Conservation (phyloP, 2,888 invertebrate genomes). For the Apodemia hepburni region DNA sequence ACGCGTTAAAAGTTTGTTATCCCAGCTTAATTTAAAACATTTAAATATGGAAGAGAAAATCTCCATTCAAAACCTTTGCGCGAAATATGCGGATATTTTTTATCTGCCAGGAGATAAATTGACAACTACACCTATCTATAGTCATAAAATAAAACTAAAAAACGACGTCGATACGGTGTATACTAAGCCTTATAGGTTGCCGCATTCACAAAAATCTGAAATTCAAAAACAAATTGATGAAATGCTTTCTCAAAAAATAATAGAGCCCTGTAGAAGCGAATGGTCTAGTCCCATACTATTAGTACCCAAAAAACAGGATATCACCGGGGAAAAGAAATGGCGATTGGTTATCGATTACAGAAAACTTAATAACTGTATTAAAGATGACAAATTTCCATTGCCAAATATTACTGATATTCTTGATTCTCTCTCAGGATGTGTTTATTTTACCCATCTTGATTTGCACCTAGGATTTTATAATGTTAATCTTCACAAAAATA, state of each 20-base stretch:
- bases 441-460: background rate
- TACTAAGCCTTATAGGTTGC: too few species aligned
- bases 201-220: too few species aligned
- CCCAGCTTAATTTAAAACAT: constrained; percentile 16
- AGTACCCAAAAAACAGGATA: too few species aligned
- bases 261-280: too few species aligned
- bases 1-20: background rate
- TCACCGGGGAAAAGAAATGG: background rate
- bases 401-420: background rate
- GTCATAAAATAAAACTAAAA: constrained; percentile 3
- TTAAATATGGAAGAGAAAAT: constrained; percentile 19
- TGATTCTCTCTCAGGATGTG: constrained; percentile 7
- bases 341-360: background rate
- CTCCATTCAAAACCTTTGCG: constrained; percentile 23
- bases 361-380: background rate
- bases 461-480: background rate
- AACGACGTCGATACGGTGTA: background rate
- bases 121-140: constrained; percentile 19
- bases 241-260: too few species aligned
- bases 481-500: background rate
- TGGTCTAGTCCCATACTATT: too few species aligned
- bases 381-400: background rate
- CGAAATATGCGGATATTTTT: constrained; percentile 28
- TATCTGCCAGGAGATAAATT: constrained; percentile 26
- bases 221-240: too few species aligned